Evolutionary conservation across 30 jellyfish, hydroid and myxozoan genomes (phyloP).

Genomic region (Catostylus mosaicus): DNA sequence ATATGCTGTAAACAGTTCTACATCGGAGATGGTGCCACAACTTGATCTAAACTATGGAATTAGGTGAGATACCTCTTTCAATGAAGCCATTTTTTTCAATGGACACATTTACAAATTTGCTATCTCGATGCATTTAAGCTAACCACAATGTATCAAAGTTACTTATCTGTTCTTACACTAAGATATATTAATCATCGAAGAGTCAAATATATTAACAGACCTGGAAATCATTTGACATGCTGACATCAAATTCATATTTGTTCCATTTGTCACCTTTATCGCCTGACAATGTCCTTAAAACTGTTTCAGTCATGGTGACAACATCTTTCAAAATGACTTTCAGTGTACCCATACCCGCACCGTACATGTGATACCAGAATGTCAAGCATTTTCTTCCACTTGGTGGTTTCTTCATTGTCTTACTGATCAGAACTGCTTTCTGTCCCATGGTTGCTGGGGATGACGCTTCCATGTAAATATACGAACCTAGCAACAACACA

Average conservation of each 20-base stretch:
- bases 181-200: too few relatives aligned
- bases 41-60: too few relatives aligned
- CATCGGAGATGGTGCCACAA: too few relatives aligned
- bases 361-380: slow-evolving; percentile 68
- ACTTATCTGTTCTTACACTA: too few relatives aligned
- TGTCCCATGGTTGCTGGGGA: slow-evolving; percentile 41
- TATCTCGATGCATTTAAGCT: too few relatives aligned
- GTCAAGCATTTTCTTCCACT: slow-evolving; percentile 52
- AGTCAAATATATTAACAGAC: neutral
- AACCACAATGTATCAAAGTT: too few relatives aligned
- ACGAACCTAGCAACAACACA: slow-evolving; percentile 13
- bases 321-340: slow-evolving; percentile 5
- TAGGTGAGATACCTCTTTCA: too few relatives aligned
- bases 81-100: too few relatives aligned
- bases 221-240: slow-evolving; percentile 2
- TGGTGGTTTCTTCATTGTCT: slow-evolving; percentile 15
- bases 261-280: slow-evolving; percentile 65
- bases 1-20: too few relatives aligned
- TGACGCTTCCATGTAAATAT: slow-evolving; percentile 68
- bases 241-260: neutral
- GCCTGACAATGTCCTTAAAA: slow-evolving; percentile 19
- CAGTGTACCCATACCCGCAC: slow-evolving; percentile 46
- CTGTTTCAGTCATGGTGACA: slow-evolving; percentile 7
- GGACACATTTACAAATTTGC: too few relatives aligned
- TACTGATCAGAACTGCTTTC: slow-evolving; percentile 35